Evolutionary conservation across 1,140 invertebrate species (phyloP), one percentile per base, ranked within the genome.

Genomic region (Nautilus pompilius): DNA sequence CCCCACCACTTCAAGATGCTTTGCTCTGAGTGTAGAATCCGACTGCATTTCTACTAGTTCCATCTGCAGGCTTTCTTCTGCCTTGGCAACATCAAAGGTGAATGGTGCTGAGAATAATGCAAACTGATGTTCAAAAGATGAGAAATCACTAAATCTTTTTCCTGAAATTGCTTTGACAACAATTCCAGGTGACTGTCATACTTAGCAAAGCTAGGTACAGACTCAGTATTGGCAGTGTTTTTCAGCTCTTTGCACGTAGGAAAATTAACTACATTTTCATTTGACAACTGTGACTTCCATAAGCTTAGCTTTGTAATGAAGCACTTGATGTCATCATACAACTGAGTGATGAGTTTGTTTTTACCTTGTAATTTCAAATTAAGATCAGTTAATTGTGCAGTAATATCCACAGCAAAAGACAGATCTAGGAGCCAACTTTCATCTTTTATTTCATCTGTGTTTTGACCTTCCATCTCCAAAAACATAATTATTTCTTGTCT

Each of bases 61-160:
- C 26, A 51, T 54, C 20, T 61, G 2, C 48, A 61, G 10, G 48
- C 48, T 49, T 49, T 49, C 1, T 13, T 49, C 48, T 17, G 2
- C 20, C 2, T 49, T 49, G 54, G 45, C 34, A 59, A 34, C 57
- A 59, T 41, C 57, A 45, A 49, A 45, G 34, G n/a, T 45, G 3
- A 59, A 49, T 49, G 0, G 55, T 57, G 55, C 55, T 33, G 32
- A 57, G 55, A 57, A 57, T 57, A 33, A 60, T 32, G 33, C 22
- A 60, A 49, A 60, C 20, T 48, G 58, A 1, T 49, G 41, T 60
- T 60, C 34, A 60, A 60, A 60, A 51, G 58, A 60, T 26, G 41
- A 60, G 58, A 60, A 60, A 60, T 60, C 34, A 60, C 58, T 13
- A 60, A 60, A 60, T 60, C 58, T 20, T 60, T 60, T 62, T 62